Conservation (phyloP, 2,888 invertebrate species). For the Parnassius apollo region DNA sequence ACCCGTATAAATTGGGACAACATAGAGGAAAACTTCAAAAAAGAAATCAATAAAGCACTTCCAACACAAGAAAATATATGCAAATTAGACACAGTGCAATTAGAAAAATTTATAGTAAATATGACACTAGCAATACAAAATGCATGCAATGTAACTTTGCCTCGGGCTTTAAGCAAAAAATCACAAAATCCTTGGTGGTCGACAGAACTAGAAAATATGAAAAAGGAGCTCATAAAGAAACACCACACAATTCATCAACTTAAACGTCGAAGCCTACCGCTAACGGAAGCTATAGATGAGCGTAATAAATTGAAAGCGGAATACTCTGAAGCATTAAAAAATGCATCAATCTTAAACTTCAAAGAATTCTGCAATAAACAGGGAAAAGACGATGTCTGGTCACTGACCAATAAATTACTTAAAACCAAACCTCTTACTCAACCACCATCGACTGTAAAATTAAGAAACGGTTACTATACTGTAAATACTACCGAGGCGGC, state of each 20-base stretch:
- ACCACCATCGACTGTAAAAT: constrained; percentile 30
- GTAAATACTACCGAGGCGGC: constrained; percentile 25
- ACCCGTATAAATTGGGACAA: neutral
- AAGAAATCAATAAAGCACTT: neutral
- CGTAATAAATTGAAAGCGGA: no score
- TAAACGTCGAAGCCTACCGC: no score
- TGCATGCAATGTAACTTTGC: neutral
- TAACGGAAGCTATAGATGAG: no score
- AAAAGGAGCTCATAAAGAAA: constrained; percentile 12
- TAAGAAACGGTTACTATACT: constrained; percentile 23
- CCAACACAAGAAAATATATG: neutral
- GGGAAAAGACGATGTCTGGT: no score
- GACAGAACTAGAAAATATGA: constrained; percentile 17
- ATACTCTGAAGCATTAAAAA: no score
- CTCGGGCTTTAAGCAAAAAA: neutral
- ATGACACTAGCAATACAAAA: neutral
- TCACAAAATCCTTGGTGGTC: constrained; percentile 26
- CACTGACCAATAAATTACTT: no score
- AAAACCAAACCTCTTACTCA: neutral
- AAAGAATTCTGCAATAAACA: no score
- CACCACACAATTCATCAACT: constrained; percentile 22
- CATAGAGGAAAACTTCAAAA: neutral
- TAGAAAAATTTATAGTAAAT: neutral
- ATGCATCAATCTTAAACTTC: no score
- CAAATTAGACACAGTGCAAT: neutral